Percentiles rank a stretch among this genome's conserved stretches.
Conservation (phyloP, 1,140 invertebrate species). For the Metaphire vulgaris region DNA sequence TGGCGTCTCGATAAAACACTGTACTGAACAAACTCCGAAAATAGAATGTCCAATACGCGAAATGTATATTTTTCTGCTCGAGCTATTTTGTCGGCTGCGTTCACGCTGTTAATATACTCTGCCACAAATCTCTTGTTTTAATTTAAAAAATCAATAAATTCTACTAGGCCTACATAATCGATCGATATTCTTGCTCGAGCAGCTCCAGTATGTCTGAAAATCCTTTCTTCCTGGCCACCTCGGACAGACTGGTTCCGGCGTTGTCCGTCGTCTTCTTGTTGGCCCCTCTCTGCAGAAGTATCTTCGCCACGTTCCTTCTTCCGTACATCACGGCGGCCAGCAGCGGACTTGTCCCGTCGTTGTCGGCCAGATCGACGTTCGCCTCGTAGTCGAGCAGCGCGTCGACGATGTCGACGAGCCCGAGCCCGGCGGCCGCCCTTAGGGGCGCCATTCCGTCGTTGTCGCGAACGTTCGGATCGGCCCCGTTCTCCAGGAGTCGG, state of each 20-base stretch:
- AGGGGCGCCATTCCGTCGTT: constrained; percentile 76
- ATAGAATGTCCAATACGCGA: too few species aligned
- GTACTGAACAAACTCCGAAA: too few species aligned
- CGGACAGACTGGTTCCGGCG: neutral
- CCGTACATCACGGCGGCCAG: neutral
- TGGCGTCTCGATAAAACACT: too few species aligned
- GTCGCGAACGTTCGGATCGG: constrained; percentile 85
- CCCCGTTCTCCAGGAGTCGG: constrained; percentile 75
- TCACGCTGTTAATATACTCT: too few species aligned
- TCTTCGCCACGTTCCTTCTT: neutral
- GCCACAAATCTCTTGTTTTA: too few species aligned
- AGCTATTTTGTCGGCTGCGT: too few species aligned
- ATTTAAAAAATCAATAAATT: too few species aligned
- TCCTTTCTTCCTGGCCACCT: neutral
- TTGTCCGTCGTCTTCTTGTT: neutral
- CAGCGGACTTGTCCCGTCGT: neutral
- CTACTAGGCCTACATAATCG: too few species aligned
- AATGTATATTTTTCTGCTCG: too few species aligned
- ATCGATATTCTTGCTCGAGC: neutral
- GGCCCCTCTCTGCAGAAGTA: neutral
- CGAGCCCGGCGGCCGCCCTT: constrained; percentile 68
- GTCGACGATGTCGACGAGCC: constrained; percentile 51
- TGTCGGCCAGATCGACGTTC: constrained; percentile 4
- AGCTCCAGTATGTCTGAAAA: neutral
- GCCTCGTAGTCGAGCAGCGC: constrained; percentile 13